phyloP scores from a whole-genome alignment of 2,888 invertebrate species.

The Galerucella nymphaeae region DNA sequence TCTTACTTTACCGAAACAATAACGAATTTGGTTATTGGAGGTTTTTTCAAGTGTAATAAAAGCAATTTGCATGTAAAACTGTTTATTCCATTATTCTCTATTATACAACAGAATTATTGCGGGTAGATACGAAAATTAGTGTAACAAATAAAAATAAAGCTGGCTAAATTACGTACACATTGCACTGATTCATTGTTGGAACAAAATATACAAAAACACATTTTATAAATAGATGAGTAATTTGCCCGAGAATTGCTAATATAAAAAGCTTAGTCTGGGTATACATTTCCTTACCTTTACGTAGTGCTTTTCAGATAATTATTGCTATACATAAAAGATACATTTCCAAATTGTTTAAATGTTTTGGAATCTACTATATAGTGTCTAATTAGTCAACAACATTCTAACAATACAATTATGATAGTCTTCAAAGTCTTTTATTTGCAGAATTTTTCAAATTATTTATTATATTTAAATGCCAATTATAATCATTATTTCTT shows the following conservation, averaged over 20 bases:
- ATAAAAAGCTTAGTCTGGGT: no score
- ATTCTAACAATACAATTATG: conserved; percentile 1
- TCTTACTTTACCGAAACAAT: no score
- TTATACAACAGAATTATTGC: neutral
- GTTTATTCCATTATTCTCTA: neutral
- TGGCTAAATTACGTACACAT: neutral
- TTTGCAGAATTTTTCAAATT: neutral
- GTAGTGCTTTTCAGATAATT: no score
- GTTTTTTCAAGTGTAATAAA: neutral
- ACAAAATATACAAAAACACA: neutral
- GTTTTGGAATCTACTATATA: neutral
- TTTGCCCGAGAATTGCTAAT: no score
- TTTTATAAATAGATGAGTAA: no score
- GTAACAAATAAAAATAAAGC: neutral
- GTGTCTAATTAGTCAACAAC: neutral
- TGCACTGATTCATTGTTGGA: neutral
- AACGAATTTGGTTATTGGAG: neutral
- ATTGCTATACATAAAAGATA: no score
- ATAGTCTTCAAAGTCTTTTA: conserved; percentile 3
- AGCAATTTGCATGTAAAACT: neutral
- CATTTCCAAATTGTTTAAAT: no score
- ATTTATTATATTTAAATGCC: no score
- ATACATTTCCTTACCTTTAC: no score
- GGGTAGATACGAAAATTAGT: neutral
- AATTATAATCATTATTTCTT: neutral